Percentiles rank a stretch among this genome's conserved stretches.
phyloP scores from a whole-genome alignment of 1,140 invertebrate species.

The Cotesia vestalis region DNA sequence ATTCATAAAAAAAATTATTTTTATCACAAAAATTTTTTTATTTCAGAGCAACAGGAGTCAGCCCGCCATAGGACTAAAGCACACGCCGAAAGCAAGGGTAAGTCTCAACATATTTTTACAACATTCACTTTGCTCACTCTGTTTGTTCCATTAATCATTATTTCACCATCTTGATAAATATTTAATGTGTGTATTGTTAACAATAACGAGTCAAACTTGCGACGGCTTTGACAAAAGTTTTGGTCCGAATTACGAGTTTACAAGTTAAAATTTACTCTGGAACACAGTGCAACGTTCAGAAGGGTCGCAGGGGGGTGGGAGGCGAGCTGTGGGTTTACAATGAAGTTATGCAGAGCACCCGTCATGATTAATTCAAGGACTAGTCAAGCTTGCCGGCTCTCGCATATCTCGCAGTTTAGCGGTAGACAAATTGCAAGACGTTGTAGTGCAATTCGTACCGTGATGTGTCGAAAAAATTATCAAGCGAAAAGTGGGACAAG shows the following conservation, averaged over 20 bases:
- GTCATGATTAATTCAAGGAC: constrained; percentile 31
- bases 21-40: constrained; percentile 47
- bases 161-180: not conserved
- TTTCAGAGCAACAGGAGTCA: constrained; percentile 80
- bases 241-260: constrained; percentile 11
- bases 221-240: constrained; percentile 3
- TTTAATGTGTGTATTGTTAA: not conserved
- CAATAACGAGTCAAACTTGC: not conserved
- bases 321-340: not conserved
- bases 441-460: too few species aligned
- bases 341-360: constrained; percentile 22
- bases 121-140: not conserved
- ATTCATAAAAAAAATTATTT: not conserved
- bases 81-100: constrained; percentile 79
- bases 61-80: constrained; percentile 79
- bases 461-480: constrained; percentile 12
- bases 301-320: not conserved
- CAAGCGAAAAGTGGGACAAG: not conserved
- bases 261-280: constrained; percentile 20
- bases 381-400: constrained; percentile 17
- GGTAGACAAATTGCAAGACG: not conserved
- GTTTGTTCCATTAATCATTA: constrained; percentile 8
- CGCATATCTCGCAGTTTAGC: too few species aligned
- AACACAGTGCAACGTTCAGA: not conserved
- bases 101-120: constrained; percentile 57